Base-by-base conservation (phyloP, 2,888 invertebrate species). In the Aphidius colemani region DNA sequence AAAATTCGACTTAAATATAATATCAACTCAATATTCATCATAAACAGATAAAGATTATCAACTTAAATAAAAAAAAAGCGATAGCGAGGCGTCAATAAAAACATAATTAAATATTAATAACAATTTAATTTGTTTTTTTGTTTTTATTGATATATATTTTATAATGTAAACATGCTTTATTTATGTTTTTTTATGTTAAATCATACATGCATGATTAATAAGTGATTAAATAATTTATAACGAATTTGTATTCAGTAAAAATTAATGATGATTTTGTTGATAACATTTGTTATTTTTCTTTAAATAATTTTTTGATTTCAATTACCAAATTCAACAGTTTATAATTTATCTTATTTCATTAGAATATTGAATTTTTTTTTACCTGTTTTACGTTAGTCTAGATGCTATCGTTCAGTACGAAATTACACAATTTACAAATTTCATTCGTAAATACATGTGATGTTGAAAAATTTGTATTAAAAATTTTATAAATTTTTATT, bases 381-480 rank as follows among this genome's bases (percentile, higher is more conserved):
- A 30, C 1, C 13, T 30, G 0, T 30, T 30, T 30, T 18, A 5
- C 13, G 7, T 48, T 13, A 48, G n/a, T 48, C n/a, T 41, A 48
- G 40, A 13, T 59, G 40, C n/a, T 59, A 50, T 59, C 59, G 46
- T 49, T 40, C 41, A 30, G 59, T 50, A 59, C 44, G 59, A 49
- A 59, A 51, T 50, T 49, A 44, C 40, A n/a, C 45, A 59, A 51
- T 50, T n/a, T 59, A 50, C 50, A 59, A 59, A 49, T 50, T 50
- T 59, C 40, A 9, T 18, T 49, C n/a, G 49, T 43, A 59, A 40
- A 59, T 48, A 59, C 45, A 18, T 56, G 56, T 56, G 44, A 45
- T 45, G 45, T 56, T 45, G 18, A 43, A n/a, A 40, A 45, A 56
- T 56, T 45, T 11, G 8, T 13, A 53, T 41, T 53, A 41, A 45